phyloP scores from a whole-genome alignment of 2,797 vertebrate genomes.

The Dryobates pubescens region DNA sequence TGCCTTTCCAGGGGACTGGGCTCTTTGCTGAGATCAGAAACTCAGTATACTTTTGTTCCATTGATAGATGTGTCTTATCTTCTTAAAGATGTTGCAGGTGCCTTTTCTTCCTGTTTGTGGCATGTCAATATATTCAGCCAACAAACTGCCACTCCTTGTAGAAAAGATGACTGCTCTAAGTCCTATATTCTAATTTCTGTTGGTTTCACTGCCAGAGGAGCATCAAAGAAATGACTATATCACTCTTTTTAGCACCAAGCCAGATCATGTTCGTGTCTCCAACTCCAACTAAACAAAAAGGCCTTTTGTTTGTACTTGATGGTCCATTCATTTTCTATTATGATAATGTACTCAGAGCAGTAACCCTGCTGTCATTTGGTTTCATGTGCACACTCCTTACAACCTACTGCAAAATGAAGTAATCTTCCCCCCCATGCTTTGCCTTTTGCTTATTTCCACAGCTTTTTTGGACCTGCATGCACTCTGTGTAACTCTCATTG shows the following conservation, averaged over 20 bases:
- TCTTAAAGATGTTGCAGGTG: background rate
- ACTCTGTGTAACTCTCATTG: background rate
- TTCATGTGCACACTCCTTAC: background rate
- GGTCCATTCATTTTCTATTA: background rate
- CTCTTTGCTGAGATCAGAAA: background rate
- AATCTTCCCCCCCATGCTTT: background rate
- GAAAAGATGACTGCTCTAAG: background rate
- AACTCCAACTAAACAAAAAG: background rate
- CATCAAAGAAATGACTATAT: background rate
- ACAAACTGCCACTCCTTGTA: background rate
- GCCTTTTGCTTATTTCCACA: background rate
- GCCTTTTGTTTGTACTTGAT: background rate
- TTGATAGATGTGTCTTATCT: background rate
- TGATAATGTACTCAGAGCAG: background rate
- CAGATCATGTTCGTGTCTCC: background rate
- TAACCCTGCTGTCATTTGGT: background rate
- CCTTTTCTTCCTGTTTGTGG: background rate
- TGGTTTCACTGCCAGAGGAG: background rate
- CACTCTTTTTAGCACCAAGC: background rate
- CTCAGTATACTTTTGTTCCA: background rate
- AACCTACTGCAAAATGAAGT: background rate
- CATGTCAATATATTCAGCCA: background rate
- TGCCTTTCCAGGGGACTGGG: background rate
- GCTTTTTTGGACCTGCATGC: background rate
- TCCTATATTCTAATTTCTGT: background rate